A percentile compares a stretch with the other conserved stretches of the same genome.
phyloP scores from a whole-genome alignment of 2,113 vertebrate genomes.

The Hemicordylus capensis region DNA sequence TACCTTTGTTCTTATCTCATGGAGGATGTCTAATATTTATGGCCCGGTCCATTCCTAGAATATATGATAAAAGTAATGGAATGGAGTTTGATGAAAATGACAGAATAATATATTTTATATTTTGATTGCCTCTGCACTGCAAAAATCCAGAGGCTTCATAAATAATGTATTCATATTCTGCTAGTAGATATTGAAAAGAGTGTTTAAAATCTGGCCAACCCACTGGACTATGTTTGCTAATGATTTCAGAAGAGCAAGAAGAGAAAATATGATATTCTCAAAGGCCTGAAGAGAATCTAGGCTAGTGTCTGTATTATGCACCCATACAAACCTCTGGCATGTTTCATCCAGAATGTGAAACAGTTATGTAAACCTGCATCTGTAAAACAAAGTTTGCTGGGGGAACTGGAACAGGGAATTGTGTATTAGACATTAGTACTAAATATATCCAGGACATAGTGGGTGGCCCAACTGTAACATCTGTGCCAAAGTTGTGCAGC shows the following conservation, averaged over 20 bases:
- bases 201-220: not conserved
- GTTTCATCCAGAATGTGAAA: not conserved
- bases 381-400: not conserved
- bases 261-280: fast-evolving
- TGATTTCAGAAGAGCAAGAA: not conserved
- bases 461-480: not conserved
- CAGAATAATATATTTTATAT: constrained; percentile 33
- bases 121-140: constrained; percentile 22
- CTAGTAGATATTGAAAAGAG: not conserved
- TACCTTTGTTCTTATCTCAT: constrained; percentile 30
- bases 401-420: not conserved
- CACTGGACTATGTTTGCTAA: not conserved
- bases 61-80: constrained; percentile 31
- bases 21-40: constrained; percentile 29
- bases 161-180: constrained; percentile 19
- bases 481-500: not conserved
- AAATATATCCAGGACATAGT: not conserved
- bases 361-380: not conserved
- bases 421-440: not conserved
- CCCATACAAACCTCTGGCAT: not conserved
- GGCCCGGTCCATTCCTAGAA: constrained; percentile 37
- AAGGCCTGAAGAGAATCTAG: not conserved
- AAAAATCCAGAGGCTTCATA: constrained; percentile 39
- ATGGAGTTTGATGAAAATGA: constrained; percentile 40
- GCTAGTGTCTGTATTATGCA: not conserved